phyloP scores from a whole-genome alignment of 2,888 invertebrate species.

The Scaptomyza polygonia region DNA sequence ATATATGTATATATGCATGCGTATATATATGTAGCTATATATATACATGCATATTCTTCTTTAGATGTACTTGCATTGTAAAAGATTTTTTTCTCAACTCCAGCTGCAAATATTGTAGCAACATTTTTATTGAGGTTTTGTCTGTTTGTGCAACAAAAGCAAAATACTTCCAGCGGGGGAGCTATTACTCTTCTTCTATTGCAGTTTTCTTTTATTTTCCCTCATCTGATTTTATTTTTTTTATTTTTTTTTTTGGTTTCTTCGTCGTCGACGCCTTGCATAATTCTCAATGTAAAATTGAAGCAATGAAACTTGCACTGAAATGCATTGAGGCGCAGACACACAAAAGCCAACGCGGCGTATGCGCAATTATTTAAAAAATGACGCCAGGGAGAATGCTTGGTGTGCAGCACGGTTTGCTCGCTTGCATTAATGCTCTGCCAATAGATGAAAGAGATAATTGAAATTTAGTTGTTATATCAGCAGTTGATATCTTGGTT shows the following conservation, averaged over 20 bases:
- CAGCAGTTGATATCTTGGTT: background rate
- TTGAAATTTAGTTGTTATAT: slow-evolving; percentile 1
- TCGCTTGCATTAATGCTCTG: slow-evolving; percentile 41
- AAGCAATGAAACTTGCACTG: slow-evolving; percentile 69
- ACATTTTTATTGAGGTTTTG: slow-evolving; percentile 81
- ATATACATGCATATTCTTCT: slow-evolving; percentile 7
- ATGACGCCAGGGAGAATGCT: slow-evolving; percentile 35
- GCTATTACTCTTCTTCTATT: slow-evolving; percentile 55
- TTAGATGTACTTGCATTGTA: slow-evolving; percentile 61
- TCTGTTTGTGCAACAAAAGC: slow-evolving; percentile 76
- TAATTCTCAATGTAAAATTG: slow-evolving; percentile 75
- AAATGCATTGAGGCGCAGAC: slow-evolving; percentile 67
- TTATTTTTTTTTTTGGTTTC: slow-evolving; percentile 16
- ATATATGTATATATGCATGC: slow-evolving; percentile 14
- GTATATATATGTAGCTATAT: slow-evolving; percentile 14
- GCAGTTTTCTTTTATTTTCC: slow-evolving; percentile 3
- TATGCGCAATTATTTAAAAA: slow-evolving; percentile 77
- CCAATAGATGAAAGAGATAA: slow-evolving; percentile 24
- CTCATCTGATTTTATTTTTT: slow-evolving; percentile 9
- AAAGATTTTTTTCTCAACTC: slow-evolving; percentile 68
- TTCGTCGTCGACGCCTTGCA: slow-evolving; percentile 55
- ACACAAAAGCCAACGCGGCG: slow-evolving; percentile 77
- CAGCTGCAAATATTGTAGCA: slow-evolving; percentile 79
- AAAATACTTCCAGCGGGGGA: slow-evolving; percentile 51
- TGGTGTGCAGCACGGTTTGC: background rate